Evolutionary conservation across 2,113 vertebrate species (phyloP).

Genomic region (Monarcha castaneiventris): DNA sequence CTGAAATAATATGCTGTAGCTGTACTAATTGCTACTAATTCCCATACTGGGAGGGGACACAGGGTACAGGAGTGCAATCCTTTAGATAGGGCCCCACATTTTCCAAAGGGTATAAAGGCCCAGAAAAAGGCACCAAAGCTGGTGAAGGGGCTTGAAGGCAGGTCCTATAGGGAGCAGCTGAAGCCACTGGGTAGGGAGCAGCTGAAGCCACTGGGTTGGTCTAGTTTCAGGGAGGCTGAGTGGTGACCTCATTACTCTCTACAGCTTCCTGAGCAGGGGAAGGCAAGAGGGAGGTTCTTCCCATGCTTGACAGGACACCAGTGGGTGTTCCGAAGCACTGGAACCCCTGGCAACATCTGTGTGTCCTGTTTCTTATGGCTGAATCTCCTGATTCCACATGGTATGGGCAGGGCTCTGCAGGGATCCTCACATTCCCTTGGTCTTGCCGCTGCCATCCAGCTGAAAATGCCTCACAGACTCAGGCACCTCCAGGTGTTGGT

Average conservation of each 20-base stretch:
- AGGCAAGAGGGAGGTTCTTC: background rate
- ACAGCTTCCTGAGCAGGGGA: background rate
- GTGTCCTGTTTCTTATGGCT: background rate
- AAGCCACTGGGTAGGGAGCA: background rate
- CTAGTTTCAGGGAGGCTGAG: background rate
- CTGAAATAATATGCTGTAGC: background rate
- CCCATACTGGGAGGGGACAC: background rate
- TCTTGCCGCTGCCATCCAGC: background rate
- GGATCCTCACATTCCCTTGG: background rate
- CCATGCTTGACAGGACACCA: background rate
- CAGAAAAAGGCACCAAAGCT: background rate
- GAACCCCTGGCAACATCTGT: background rate
- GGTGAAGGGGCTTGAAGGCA: background rate
- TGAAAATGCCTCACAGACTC: background rate
- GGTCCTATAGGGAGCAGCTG: fast-evolving
- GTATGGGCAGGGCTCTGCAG: background rate
- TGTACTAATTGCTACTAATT: background rate
- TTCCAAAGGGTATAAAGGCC: background rate
- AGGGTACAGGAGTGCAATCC: background rate
- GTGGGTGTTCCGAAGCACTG: background rate
- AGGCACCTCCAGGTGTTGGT: background rate
- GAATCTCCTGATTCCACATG: background rate
- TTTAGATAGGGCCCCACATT: background rate
- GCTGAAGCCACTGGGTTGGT: background rate
- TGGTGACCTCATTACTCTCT: background rate